Base-by-base conservation (phyloP, 2,888 invertebrate species). In the Phasia obesa region DNA sequence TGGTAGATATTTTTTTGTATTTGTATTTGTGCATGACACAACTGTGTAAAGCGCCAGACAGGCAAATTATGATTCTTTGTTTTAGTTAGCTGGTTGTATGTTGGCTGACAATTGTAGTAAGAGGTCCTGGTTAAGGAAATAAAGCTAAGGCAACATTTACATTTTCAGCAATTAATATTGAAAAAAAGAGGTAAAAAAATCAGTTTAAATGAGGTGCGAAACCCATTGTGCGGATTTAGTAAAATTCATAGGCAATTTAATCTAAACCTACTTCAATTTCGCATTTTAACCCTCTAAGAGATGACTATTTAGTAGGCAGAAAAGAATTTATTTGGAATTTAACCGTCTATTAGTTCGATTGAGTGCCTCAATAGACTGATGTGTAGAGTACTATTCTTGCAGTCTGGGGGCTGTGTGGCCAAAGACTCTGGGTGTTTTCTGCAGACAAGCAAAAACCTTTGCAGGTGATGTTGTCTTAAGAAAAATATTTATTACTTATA, bases 61-160 rank as follows among this genome's bases (percentile, higher is more conserved):
- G 65, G 57, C 75, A 75, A 75, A 75, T 73, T 67, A 76, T 67
- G 49, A 35, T 59, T 55, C 75, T 77, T 77, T 73, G 73, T 73
- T 73, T 62, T 44, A n/a, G 51, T 47, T 70, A 44, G 31, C 15
- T 2, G 13, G n/a, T 59, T 60, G 51, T 42, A 53, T 55, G 59
- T 27, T 31, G 62, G 7, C 23, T 49, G 31, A 9, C 53, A 64
- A 64, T 64, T 42, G 42, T 44, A 19, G 42, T 44, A 19, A 55
- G 31, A 64, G 44, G 55, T 64, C 19, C 17, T 74, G 55, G 62
- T 55, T 55, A 74, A 55, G 55, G 74, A 64, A 55, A 74, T 47
- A 64, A 64, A 47, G 53, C 44, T 47, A 51, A 69, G 51, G 60
- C 51, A 42, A 60, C 51, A 69, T 76, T 69, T 60, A 38, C 21